phyloP scores from a whole-genome alignment of 1,140 invertebrate species.

The Neuroterus valhalla region DNA sequence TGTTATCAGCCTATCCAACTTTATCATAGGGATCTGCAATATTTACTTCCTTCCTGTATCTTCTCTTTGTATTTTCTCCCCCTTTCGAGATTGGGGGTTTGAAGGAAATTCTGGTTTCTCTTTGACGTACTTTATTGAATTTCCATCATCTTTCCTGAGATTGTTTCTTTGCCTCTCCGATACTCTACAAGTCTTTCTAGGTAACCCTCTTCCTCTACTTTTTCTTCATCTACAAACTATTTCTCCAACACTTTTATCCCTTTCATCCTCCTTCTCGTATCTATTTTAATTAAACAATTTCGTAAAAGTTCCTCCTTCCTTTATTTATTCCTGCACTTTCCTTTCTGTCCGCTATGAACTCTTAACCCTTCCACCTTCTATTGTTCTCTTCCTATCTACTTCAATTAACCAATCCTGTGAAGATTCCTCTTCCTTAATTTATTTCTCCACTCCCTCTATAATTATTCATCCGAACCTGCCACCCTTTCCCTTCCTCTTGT shows the following conservation, averaged over 20 bases:
- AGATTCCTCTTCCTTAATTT: no score
- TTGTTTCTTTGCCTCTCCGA: background rate
- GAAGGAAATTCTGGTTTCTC: no score
- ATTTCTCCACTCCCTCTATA: no score
- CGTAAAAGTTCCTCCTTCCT: slow-evolving; percentile 8
- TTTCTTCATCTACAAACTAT: background rate
- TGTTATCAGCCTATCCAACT: slow-evolving; percentile 3
- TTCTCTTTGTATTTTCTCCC: background rate
- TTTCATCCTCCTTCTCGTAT: background rate
- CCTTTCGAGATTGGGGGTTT: no score
- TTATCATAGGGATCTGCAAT: background rate
- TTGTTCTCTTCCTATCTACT: slow-evolving; percentile 7
- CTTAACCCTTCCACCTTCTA: slow-evolving; percentile 39
- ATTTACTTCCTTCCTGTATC: slow-evolving; percentile 25
- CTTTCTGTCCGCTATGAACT: slow-evolving; percentile 28
- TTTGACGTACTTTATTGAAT: background rate
- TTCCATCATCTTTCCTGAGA: no score
- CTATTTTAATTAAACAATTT: no score
- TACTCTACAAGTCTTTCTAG: background rate
- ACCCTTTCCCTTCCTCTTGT: background rate
- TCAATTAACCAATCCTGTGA: background rate
- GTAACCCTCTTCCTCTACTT: background rate
- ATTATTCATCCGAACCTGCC: background rate
- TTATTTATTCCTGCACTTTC: background rate
- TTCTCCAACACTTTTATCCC: background rate